A percentile compares a stretch with the other conserved stretches of the same genome.
Conservation (phyloP, 1,140 invertebrate species). For the Amphibalanus amphitrite region DNA sequence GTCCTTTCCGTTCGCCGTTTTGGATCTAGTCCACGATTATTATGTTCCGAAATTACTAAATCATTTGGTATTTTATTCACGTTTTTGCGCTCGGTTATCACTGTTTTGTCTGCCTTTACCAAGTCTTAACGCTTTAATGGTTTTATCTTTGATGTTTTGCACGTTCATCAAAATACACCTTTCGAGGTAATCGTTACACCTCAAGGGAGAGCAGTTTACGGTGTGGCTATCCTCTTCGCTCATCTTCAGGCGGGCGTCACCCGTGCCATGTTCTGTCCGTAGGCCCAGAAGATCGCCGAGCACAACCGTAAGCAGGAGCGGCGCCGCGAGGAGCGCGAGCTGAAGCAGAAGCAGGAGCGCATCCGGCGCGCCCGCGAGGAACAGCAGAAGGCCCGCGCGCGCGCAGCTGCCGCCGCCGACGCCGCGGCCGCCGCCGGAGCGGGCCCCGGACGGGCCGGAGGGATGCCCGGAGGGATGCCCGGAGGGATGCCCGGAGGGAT, state of each 20-base stretch:
- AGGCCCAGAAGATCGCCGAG: slow-evolving; percentile 69
- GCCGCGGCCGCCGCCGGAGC: slow-evolving; percentile 15
- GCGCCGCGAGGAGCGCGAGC: slow-evolving; percentile 48
- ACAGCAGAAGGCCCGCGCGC: slow-evolving; percentile 37
- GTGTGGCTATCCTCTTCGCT: no score
- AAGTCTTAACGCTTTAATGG: no score
- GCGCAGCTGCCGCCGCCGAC: slow-evolving; percentile 10
- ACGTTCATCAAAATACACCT: no score
- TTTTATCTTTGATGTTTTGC: no score
- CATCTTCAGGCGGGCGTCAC: not conserved
- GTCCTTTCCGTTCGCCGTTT: no score
- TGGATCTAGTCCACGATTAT: no score
- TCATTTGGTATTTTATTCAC: no score
- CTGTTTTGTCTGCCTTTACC: no score
- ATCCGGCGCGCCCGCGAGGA: slow-evolving; percentile 49
- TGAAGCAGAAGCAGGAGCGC: slow-evolving; percentile 41
- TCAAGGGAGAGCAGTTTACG: no score
- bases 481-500: slow-evolving; percentile 12
- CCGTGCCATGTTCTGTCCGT: slow-evolving; percentile 13
- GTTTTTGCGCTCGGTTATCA: no score
- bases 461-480: slow-evolving; percentile 10
- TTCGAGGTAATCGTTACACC: no score
- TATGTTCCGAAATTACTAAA: no score
- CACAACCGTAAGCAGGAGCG: slow-evolving; percentile 61
- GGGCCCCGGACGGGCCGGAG: not conserved